A percentile compares a stretch with the other conserved stretches of the same genome.
Conservation (phyloP, 1,140 invertebrate genomes). For the Magallana ariakensis region DNA sequence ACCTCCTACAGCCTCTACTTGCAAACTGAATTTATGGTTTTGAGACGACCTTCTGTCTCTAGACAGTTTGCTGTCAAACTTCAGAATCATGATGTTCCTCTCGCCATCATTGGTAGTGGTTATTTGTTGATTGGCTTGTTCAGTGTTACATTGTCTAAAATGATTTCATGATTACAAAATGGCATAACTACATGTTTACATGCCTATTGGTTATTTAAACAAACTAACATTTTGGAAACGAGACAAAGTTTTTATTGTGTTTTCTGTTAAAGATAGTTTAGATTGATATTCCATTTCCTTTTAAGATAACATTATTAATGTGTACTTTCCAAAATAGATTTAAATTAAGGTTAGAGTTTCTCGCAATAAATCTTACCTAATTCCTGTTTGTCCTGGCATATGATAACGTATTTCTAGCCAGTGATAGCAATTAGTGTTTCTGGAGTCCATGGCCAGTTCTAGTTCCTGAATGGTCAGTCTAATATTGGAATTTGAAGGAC, state of each 20-base stretch:
- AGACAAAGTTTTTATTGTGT: no score
- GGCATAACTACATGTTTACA: no score
- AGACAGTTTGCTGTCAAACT: conserved; percentile 34
- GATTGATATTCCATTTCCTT: no score
- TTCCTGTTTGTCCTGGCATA: conserved; percentile 51
- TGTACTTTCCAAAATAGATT: no score
- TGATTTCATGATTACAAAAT: no score
- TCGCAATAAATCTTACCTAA: not conserved
- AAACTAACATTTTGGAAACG: no score
- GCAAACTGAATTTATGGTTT: conserved; percentile 4
- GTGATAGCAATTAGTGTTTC: conserved; percentile 40
- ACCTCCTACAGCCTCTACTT: not conserved
- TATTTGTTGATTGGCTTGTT: not conserved
- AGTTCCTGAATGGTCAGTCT: conserved; percentile 31
- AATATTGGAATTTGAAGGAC: conserved; percentile 18
- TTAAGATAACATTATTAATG: no score
- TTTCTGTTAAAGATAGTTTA: no score
- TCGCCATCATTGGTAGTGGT: not conserved
- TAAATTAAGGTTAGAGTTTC: no score
- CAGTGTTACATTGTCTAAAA: not conserved
- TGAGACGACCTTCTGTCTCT: not conserved
- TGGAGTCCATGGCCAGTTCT: not conserved
- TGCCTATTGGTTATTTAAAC: no score
- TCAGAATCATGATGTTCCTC: conserved; percentile 42
- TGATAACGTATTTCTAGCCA: conserved; percentile 56